These are phyloP conservation scores for Suricata suricatta DNA, from an alignment of 2,113 vertebrate genomes.

Conservation along the genomic window DNA sequence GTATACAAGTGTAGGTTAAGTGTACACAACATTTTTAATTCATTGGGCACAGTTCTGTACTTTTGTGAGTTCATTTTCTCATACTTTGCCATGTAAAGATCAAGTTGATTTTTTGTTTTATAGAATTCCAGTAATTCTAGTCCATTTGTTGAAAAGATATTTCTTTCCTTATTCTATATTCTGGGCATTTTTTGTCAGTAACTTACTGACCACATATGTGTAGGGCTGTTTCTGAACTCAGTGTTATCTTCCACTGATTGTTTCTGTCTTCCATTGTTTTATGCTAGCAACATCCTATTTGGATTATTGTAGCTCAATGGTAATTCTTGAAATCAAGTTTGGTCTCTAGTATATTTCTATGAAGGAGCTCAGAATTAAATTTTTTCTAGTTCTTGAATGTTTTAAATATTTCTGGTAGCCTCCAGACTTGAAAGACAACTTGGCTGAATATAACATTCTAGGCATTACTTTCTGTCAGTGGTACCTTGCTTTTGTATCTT, in stretches of 20 bases:
- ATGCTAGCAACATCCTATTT: background rate
- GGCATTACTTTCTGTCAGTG: background rate
- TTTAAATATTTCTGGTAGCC: background rate
- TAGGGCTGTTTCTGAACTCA: background rate
- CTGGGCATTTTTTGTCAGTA: background rate
- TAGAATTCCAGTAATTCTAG: background rate
- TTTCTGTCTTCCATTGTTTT: background rate
- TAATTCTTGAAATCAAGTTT: background rate
- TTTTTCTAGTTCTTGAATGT: background rate
- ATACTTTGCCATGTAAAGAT: background rate
- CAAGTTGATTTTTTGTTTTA: background rate
- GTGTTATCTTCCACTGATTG: background rate
- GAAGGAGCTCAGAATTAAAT: background rate
- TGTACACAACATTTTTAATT: background rate
- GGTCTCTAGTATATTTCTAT: background rate
- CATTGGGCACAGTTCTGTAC: background rate
- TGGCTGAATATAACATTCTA: background rate
- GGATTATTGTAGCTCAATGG: background rate
- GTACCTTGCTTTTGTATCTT: background rate
- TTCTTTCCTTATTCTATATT: background rate
- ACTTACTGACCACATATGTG: background rate
- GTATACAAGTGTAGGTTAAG: background rate
- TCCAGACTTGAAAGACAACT: background rate
- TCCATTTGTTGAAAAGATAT: background rate
- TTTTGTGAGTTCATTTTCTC: conserved; percentile 24